phyloP scores from a whole-genome alignment of 2,113 vertebrate genomes.

The Saguinus midas region DNA sequence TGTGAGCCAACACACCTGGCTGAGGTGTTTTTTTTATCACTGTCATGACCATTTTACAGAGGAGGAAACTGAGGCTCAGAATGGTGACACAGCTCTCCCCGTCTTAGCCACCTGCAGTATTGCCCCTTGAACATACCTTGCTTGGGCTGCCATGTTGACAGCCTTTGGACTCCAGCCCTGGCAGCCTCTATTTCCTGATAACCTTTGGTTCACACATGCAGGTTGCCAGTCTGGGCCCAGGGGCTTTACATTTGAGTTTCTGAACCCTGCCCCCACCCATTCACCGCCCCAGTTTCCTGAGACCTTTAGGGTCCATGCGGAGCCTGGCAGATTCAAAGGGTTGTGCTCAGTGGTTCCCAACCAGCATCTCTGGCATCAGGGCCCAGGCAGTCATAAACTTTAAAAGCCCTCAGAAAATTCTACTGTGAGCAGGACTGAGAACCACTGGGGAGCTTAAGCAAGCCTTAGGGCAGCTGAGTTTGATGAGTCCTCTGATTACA shows the following conservation, averaged over 20 bases:
- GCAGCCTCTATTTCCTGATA: not conserved
- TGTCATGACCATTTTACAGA: not conserved
- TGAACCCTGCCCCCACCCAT: not conserved
- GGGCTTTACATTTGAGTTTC: not conserved
- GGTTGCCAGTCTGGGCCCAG: not conserved
- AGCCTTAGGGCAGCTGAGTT: not conserved
- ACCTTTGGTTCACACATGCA: accelerated
- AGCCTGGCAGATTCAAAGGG: not conserved
- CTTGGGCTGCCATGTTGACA: not conserved
- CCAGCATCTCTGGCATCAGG: not conserved
- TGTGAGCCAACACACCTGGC: accelerated
- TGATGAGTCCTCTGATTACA: not conserved
- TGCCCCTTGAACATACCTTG: too few relatives aligned
- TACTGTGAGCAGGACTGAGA: not conserved
- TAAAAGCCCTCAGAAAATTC: not conserved
- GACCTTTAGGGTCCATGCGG: not conserved
- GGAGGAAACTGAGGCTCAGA: not conserved
- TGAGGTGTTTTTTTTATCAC: not conserved
- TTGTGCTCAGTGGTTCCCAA: not conserved
- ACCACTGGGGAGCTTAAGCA: not conserved
- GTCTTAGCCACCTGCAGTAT: not conserved
- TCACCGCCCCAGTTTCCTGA: not conserved
- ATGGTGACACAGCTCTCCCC: not conserved
- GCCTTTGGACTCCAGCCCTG: not conserved
- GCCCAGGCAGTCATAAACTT: too few relatives aligned